phyloP scores from a whole-genome alignment of 2,888 invertebrate species.

The Ametastegia equiseti region DNA sequence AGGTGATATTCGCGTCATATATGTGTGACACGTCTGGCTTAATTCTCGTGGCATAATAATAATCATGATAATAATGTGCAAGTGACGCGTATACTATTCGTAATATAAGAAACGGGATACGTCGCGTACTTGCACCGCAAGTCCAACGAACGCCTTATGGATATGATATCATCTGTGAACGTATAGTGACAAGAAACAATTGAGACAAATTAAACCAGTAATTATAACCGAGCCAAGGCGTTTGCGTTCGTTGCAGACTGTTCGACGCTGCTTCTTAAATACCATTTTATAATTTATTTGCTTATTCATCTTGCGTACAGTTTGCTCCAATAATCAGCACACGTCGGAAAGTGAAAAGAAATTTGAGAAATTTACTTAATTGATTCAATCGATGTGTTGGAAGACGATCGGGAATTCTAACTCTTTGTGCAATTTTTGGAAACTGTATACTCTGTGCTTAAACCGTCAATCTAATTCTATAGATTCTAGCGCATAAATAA shows the following conservation, averaged over 20 bases:
- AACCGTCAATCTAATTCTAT: too few species aligned
- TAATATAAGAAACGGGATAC: not conserved
- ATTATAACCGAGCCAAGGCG: constrained; percentile 61
- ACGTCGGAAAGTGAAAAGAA: not conserved
- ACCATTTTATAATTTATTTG: not conserved
- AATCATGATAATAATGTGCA: not conserved
- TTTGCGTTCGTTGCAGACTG: constrained; percentile 64
- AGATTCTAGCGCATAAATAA: too few species aligned
- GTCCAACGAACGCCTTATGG: constrained; percentile 40
- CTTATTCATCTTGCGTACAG: not conserved
- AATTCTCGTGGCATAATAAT: too few species aligned
- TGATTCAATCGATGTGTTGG: too few species aligned
- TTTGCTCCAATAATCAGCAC: too few species aligned
- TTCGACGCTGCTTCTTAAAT: constrained; percentile 61
- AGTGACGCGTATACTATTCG: constrained; percentile 4
- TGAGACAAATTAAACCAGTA: constrained; percentile 69
- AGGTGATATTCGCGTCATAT: too few species aligned
- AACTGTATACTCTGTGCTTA: too few species aligned
- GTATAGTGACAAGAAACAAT: constrained; percentile 64
- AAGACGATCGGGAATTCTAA: too few species aligned
- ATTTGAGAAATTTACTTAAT: too few species aligned
- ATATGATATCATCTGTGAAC: constrained; percentile 59
- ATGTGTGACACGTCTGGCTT: too few species aligned
- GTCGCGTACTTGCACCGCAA: not conserved
- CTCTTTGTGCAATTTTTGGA: too few species aligned